Evolutionary conservation across 2,113 vertebrate species (phyloP), one percentile per base, ranked within the genome.

Genomic region (Lasiurus borealis): DNA sequence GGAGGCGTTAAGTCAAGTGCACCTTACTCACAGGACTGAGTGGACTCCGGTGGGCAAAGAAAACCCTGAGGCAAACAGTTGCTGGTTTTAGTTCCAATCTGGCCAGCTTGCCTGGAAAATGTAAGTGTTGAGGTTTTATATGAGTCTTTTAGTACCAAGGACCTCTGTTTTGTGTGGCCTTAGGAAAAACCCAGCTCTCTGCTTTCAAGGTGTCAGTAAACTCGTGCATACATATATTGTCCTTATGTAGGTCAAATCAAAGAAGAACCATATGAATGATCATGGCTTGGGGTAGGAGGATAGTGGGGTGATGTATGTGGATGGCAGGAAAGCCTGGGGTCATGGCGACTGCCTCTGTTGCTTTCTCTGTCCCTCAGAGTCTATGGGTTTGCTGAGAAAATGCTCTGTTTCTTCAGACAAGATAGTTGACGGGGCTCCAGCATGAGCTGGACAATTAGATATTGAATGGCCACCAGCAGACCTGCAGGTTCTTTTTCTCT

Each of bases 401-500:
- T 68, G 19, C 4, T 48, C 3, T 1, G 0, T 89, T 18, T 81
- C 44, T 14, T 0, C 6, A 16, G 14, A 11, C 2, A 40, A 18
- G 5, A 15, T 23, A 9, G 2, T 40, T 88, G 29, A 34, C 73
- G 8, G 16, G 9, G 7, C 3, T 36, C 31, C 50, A 81, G 46
- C 2, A 23, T 19, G 76, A 94, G 4, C 25, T 71, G 34, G 6
- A 54, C 69, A 85, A 80, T 36, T 2, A 76, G 44, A 76, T 71
- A 68, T 21, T 85, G 3, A 8, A 23, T 25, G 76, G 21, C 7
- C 8, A 76, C 12, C 19, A 85, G 36, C 6, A 95, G 34, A 66
- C 7, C 16, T 64, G 64, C 34, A 46, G 48, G 3, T 87, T 40
- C 16, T 8, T 25, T 89, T 73, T 71, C n/a, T 8, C 14, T 54